Percentiles rank a stretch among this genome's conserved stretches.
Conservation (phyloP, 2,888 invertebrate species). For the Euzetes globulus region DNA sequence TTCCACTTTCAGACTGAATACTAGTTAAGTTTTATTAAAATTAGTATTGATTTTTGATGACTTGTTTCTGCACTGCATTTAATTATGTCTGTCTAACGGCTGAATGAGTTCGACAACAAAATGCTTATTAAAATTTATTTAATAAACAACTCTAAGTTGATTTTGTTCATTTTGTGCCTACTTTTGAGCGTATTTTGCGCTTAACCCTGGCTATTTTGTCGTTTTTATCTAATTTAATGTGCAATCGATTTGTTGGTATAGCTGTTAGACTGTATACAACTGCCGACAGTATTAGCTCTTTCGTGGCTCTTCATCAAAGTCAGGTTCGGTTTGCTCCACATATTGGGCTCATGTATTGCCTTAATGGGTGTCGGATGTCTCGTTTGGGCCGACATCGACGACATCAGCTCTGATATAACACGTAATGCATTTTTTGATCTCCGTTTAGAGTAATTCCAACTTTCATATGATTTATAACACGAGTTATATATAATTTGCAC, state of each 20-base stretch:
- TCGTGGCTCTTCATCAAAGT: slow-evolving; percentile 70
- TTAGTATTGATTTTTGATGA: neutral
- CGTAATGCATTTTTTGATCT: slow-evolving; percentile 32
- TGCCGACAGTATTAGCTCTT: slow-evolving; percentile 68
- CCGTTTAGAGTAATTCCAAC: neutral
- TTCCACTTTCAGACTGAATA: neutral
- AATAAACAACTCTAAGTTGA: neutral
- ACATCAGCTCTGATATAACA: slow-evolving; percentile 44
- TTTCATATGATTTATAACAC: neutral
- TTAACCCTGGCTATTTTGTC: neutral
- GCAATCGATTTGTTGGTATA: slow-evolving; percentile 47
- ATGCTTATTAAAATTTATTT: neutral
- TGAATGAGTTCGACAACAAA: neutral
- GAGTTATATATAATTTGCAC: neutral
- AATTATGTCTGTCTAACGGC: neutral
- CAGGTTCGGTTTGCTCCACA: slow-evolving; percentile 65
- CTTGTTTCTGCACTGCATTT: neutral
- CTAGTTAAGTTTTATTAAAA: neutral
- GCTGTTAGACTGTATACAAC: slow-evolving; percentile 75
- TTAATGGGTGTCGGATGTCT: slow-evolving; percentile 73
- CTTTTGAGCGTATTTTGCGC: neutral
- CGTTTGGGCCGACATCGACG: slow-evolving; percentile 70
- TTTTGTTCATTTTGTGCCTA: neutral
- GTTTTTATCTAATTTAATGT: slow-evolving; percentile 8
- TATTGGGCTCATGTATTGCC: slow-evolving; percentile 68